Base-by-base conservation (phyloP, 2,797 vertebrate genomes). In the Nannoperca australis region DNA sequence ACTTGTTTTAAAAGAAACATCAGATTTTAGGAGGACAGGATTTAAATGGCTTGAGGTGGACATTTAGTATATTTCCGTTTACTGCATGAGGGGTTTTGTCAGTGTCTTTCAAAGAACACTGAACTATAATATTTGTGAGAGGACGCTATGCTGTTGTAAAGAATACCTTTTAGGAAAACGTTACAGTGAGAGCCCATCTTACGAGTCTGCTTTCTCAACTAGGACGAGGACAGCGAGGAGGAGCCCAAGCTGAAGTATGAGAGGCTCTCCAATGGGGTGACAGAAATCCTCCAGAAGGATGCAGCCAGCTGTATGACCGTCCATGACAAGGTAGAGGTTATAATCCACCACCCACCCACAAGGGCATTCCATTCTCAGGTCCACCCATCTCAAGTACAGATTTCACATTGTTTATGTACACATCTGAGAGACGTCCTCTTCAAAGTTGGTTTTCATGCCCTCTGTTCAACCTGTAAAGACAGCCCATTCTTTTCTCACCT, bases 161-260 rank as follows among this genome's bases (percentile, higher is more conserved):
- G 54, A 58, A 80, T 73, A 45, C 51, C 70, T 87, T 75, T 80
- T 13, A 75, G 50, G 44, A 72, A 73, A 66, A 53, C 22, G 45
- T 78, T 38, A 36, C 1, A 47, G 49, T 59, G 44, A 67, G 66
- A 58, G 32, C 42, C 42, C 14, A 32, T 65, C 76, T 85, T 8
- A 56, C 22, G 32, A 30, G 36, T 65, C 74, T 81, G 22, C 78
- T 87, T 71, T 86, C 14, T 78, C 36, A 2, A 70, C 30, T 77
- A 99, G 98, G 98, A 99, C 88, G 98, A 99, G 89, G 98, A 99
- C 82, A 98, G 97, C 4, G 98, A 99, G 94, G 98, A 99, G 93
- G 98, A 99, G 77, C 98, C 98, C 44, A 99, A 99, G 82, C 94
- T 99, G 80, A 99, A 99, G 88, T 99, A 99, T 32, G 98, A 99